Evolutionary conservation across 1,140 invertebrate genomes (phyloP).

Genomic region (Zaprionus camerounensis): DNA sequence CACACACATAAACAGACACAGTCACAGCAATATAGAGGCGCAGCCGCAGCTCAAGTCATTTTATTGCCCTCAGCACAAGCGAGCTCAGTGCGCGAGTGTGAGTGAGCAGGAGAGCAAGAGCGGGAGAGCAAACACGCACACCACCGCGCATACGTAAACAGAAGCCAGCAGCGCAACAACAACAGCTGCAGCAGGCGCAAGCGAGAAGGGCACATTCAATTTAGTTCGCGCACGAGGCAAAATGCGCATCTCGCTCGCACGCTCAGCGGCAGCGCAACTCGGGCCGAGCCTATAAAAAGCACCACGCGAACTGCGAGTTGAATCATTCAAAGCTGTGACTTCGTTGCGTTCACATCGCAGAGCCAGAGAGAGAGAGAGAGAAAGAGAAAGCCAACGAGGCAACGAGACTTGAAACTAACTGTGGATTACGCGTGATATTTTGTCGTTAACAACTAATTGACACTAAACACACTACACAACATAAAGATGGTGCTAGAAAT

Average conservation of each 20-base stretch:
- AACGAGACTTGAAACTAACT: conserved; percentile 14
- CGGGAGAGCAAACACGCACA: conserved; percentile 22
- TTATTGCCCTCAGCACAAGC: conserved; percentile 72
- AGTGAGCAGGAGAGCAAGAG: conserved; percentile 19
- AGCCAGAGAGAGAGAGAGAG: conserved; percentile 13
- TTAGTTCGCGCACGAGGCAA: conserved; percentile 73
- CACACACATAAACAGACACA: conserved; percentile 38
- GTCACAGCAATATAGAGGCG: conserved; percentile 57
- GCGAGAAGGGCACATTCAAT: conserved; percentile 34
- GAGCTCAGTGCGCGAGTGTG: conserved; percentile 2
- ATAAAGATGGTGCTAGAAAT: conserved; percentile 80
- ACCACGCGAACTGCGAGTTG: conserved; percentile 59
- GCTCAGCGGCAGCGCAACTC: conserved; percentile 29
- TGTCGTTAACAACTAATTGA: background rate
- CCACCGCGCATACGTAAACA: conserved; percentile 73
- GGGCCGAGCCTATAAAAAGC: conserved; percentile 74
- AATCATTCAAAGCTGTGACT: conserved; percentile 68
- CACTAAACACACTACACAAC: background rate
- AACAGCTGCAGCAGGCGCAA: conserved; percentile 40
- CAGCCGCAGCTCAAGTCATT: conserved; percentile 80
- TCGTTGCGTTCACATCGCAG: conserved; percentile 49
- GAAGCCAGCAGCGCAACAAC: conserved; percentile 71
- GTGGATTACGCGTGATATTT: conserved; percentile 71
- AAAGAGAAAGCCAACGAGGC: background rate
- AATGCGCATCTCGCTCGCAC: conserved; percentile 73